These are phyloP conservation scores for Agapornis canus DNA, from an alignment of 2,797 vertebrate genomes.

Conservation along the genomic window DNA sequence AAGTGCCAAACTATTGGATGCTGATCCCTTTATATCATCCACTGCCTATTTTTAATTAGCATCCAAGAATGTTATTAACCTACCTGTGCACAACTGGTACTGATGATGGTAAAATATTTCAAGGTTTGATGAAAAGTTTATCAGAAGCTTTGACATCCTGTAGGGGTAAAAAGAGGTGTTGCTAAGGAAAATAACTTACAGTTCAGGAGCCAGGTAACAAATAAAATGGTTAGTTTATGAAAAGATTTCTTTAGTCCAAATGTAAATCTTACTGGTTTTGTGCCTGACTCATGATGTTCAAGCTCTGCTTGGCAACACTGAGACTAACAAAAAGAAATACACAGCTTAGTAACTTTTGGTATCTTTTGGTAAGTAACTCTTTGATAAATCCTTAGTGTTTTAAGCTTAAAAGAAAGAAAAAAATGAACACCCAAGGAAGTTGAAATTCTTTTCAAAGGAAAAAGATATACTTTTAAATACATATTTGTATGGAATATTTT, in stretches of 20 bases:
- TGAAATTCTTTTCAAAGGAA: neutral
- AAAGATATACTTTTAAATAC: neutral
- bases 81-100: neutral
- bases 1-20: neutral
- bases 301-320: neutral
- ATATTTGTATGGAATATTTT: neutral
- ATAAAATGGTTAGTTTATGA: neutral
- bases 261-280: neutral
- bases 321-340: neutral
- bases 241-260: neutral
- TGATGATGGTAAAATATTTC: neutral
- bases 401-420: neutral
- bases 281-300: neutral
- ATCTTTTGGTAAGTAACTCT: neutral
- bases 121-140: neutral
- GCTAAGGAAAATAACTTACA: neutral
- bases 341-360: neutral
- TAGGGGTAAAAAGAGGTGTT: neutral
- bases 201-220: neutral
- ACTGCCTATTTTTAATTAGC: neutral
- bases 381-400: neutral
- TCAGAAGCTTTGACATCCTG: neutral
- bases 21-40: neutral
- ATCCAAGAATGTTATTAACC: neutral
- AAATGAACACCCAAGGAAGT: neutral